Conservation (phyloP, 1,140 invertebrate species). For the Scaptomyza montana region DNA sequence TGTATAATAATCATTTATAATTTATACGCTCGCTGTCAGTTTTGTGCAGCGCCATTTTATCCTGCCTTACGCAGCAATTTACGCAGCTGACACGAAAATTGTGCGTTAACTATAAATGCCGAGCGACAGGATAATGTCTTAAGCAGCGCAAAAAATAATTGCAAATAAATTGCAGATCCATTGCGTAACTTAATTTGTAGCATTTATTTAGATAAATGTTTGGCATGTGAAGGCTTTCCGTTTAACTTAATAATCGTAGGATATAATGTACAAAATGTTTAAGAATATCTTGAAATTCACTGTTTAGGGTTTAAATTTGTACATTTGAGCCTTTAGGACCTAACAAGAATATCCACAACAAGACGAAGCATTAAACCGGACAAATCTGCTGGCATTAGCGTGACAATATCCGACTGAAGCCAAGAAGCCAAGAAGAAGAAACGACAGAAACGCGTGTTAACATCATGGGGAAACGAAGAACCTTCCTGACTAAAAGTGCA, state of each 20-base stretch:
- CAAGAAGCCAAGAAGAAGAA: constrained; percentile 39
- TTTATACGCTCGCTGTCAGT: constrained; percentile 60
- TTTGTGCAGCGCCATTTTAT: constrained; percentile 26
- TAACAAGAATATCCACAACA: constrained; percentile 49
- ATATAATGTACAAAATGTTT: not conserved
- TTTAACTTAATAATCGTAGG: not conserved
- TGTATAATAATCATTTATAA: constrained; percentile 51
- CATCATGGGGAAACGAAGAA: constrained; percentile 55
- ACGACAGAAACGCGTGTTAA: constrained; percentile 68
- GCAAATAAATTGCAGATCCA: not conserved
- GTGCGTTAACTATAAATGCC: constrained; percentile 23
- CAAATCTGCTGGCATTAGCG: constrained; percentile 74
- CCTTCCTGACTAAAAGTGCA: constrained; percentile 38
- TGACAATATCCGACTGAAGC: constrained; percentile 74
- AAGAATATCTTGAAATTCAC: not conserved
- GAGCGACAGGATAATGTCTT: constrained; percentile 37
- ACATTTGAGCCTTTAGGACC: constrained; percentile 11
- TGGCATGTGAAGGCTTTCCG: not conserved
- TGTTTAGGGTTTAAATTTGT: constrained; percentile 1
- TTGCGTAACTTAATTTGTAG: not conserved
- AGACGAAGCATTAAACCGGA: constrained; percentile 69
- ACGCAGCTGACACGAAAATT: constrained; percentile 61
- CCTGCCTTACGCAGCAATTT: constrained; percentile 53
- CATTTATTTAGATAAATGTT: not conserved
- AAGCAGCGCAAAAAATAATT: constrained; percentile 13